Evolutionary conservation across 2,797 vertebrate species (phyloP), one percentile per base, ranked within the genome.

Genomic region (Melanotaenia trifasciata): DNA sequence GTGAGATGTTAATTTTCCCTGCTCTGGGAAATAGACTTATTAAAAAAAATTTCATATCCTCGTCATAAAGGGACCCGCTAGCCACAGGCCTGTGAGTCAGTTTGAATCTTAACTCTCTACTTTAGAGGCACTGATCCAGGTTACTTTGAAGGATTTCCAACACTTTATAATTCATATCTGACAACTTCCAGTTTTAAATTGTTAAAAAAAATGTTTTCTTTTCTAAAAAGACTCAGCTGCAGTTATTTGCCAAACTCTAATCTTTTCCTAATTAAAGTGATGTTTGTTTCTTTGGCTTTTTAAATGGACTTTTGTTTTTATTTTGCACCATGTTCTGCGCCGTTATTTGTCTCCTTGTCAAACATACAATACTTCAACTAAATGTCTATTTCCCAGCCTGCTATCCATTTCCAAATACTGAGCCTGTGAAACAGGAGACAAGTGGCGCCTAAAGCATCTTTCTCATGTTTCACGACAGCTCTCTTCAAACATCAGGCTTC

Each of bases 31-130:
- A 72, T 47, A 22, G 57, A 71, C 72, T 87, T 87, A 91, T 92
- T 87, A 89, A 87, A 89, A 89, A 87, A 89, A 85, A 75, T 43
- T 35, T 84, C 70, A 81, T 71, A 86, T 71, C 77, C 58, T 36
- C 2, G 38, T 73, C 80, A 84, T 90, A 90, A 91, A 90, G 87
- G 86, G 87, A 90, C 70, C 59, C 38, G 75, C 58, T 65, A 35
- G 70, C 72, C 69, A 67, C 72, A 78, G 51, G 63, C 61, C 80
- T 53, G 53, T 51, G 58, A 79, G 69, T 71, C 71, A 68, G 67
- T 85, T 67, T 83, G 60, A 58, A 81, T 76, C 78, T 71, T 65
- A 79, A 50, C 60, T 67, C 67, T 18, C 62, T 62, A 73, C 57
- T 83, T 64, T 58, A 3, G 59, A 80, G 67, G 67, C 11, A 0